Evolutionary conservation across 2,888 invertebrate species (phyloP), one percentile per base, ranked within the genome.

Genomic region (Slavum lentiscoides): DNA sequence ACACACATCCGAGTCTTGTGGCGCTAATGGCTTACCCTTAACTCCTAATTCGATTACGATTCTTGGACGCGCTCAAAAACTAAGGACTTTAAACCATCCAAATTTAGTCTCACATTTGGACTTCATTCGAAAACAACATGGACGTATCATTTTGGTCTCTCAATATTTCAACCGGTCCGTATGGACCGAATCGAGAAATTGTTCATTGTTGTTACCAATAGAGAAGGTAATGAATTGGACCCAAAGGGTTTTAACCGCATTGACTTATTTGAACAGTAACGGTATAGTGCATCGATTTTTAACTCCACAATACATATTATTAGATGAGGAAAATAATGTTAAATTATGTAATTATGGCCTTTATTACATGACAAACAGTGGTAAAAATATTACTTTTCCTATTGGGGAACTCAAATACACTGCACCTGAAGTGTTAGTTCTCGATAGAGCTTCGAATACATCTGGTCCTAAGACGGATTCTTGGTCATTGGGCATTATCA

Each of bases 41-140:
- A 98, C 98, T 1, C 97, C 98, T 3, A 97, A 98, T 87, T 97
- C 97, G 0, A 96, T 98, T 83, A 94, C 95, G 81, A 96, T 98
- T 85, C 89, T 96, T 81, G 97, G 98, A 11, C 90, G 92, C 85
- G 94, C 97, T 43, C 96, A 97, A 86, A 88, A 90, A 82, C 88
- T 98, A 21, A 92, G 94, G 85, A 91, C 91, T 0, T 88, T 96
- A 74, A 89, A 91, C 82, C 95, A 96, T 87, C 91, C 91, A 0
- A 91, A 94, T 87, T 88, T 98, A 74, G 96, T 96, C 85, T 91
- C 92, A 82, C 98, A 98, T 87, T 88, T 98, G 66, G 97, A 97
- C 87, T 91, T 98, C 77, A 92, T 94, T 83, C 89, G 97, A 84
- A 95, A 96, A 84, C 97, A 97, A 89, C 97, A 97, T 90, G 97